Evolutionary conservation across 2,888 invertebrate genomes (phyloP), one percentile per base, ranked within the genome.

Genomic region (Chaitophorus viminalis): DNA sequence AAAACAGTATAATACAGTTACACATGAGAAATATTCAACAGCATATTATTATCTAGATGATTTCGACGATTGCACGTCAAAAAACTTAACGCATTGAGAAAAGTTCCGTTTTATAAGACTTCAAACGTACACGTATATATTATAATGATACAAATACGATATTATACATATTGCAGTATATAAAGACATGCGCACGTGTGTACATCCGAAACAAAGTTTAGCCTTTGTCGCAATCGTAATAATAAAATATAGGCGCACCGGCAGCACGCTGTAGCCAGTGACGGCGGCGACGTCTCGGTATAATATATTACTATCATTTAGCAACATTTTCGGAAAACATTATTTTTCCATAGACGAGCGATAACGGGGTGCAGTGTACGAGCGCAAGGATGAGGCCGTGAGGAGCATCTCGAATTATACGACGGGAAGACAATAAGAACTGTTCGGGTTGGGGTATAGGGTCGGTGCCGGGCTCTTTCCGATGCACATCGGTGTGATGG

Each of bases 181-280:
- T n/a, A n/a, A n/a, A n/a, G n/a, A n/a, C n/a, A n/a, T 9, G 1
- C 46, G 46, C 46, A 46, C 46, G 46, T 60, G 25, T 21, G 9
- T 60, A n/a, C n/a, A 25, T 60, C 21, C 60, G 52, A 29, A 77
- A 54, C 78, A 33, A 78, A 78, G 78, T 78, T 78, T 78, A 33
- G 54, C 33, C 33, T 33, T 78, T 31, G 52, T 77, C 75, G 39
- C n/a, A 25, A 39, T 75, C n/a, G 46, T 3, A 52, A 31, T 77
- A 46, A 52, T 76, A 77, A 68, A n/a, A 68, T 68, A 68, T 25
- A 8, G 1, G 60, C 2, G 9, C 70, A 14, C 70, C 14, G 31
- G 17, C 11, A 17, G 17, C 14, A n/a, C 68, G 68, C 68, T 29
- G 68, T n/a, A n/a, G 11, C 46, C 46, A n/a, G n/a, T n/a, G 46